Base-by-base conservation (phyloP, 2,888 invertebrate species). In the Tipula unca region DNA sequence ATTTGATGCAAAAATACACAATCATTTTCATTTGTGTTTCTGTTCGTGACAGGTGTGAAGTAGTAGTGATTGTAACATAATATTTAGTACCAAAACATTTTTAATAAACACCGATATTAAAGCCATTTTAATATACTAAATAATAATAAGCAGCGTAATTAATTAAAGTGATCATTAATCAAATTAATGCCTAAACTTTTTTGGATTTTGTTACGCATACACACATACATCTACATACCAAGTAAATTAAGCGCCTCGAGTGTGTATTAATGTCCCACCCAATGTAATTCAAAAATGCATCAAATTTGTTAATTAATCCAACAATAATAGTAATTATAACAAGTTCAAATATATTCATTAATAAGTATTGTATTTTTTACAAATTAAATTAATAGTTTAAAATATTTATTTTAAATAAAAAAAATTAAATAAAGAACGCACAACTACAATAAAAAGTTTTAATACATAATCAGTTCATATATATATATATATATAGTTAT, bases 161-260 rank as follows among this genome's bases (percentile, higher is more conserved):
- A 48, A 48, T 48, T 8, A 17, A 17, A 48, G 8, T 39, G 5
- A 39, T 6, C 1, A 39, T 39, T 39, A 48, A 48, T 48, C 48
- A 48, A 25, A 25, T 69, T 69, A 69, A 69, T 69, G 69, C 69
- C 69, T 69, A 69, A 69, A 69, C 25, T 25, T 25, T 69, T 1
- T 69, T 69, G 69, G 69, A 69, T 69, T 69, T 69, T 69, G 69
- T 69, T 69, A 69, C 69, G 69, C 69, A 69, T 69, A 69, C 69
- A 69, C 69, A 54, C 48, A 48, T 13, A 42, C 14, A 42, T n/a
- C 42, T 14, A 42, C 13, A 48, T 69, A 69, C 69, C 20, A 25
- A 69, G 69, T 25, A 69, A 69, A 69, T 69, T 25, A 25, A 25
- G 69, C 69, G 69, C 69, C 69, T 69, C 25, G 69, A 69, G 25